Percentiles rank a stretch among this genome's conserved stretches.
Conservation (phyloP, 2,888 invertebrate species). For the Poecilobothrus nobilitatus region DNA sequence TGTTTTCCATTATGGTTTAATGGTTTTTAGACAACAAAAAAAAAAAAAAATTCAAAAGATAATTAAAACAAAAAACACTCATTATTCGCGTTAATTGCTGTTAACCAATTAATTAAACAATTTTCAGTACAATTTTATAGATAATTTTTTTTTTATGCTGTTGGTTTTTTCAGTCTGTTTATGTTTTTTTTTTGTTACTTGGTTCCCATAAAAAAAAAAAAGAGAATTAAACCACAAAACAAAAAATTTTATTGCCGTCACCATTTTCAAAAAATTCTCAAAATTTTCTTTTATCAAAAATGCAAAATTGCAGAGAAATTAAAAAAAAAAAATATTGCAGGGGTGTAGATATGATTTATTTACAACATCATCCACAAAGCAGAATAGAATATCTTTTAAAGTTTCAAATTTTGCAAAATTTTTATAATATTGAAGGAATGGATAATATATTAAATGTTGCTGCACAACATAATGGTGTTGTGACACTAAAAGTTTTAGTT, state of each 20-base stretch:
- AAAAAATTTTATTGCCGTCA: background rate
- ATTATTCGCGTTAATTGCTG: conserved; percentile 1
- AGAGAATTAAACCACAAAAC: background rate
- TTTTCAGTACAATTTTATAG: background rate
- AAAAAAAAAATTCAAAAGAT: background rate
- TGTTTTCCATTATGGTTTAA: background rate
- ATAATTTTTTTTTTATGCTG: background rate
- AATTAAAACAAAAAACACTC: background rate
- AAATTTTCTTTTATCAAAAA: too few species aligned
- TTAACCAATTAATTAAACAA: conserved; percentile 6
- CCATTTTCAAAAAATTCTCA: too few species aligned
- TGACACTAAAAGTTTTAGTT: background rate
- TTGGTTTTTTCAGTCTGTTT: background rate
- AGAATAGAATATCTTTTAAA: background rate
- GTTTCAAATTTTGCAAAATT: background rate
- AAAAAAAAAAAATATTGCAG: too few species aligned
- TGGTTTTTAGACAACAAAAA: background rate
- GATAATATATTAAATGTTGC: background rate
- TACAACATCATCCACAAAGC: too few species aligned
- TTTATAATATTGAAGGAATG: background rate
- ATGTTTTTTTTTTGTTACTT: background rate
- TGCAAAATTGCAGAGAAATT: too few species aligned
- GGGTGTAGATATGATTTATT: too few species aligned
- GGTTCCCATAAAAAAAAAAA: background rate
- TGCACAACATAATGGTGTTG: background rate